Evolutionary conservation across 2,113 vertebrate genomes (phyloP).

Genomic region (Taxidea taxus): DNA sequence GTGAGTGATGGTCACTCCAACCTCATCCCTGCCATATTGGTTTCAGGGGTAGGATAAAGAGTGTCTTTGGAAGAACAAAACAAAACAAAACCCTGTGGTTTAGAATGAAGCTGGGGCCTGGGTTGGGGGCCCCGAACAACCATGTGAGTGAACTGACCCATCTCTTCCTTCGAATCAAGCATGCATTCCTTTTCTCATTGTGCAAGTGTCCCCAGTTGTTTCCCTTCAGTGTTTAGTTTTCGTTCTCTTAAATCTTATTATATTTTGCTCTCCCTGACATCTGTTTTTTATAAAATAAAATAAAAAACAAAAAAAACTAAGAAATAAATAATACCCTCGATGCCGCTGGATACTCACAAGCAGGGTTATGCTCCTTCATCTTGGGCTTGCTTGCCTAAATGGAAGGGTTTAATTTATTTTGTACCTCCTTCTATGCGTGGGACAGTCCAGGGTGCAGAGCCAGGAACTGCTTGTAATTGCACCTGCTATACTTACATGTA

Average conservation of each 20-base stretch:
- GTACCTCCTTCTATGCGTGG: constrained; percentile 65
- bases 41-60: constrained; percentile 74
- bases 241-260: constrained; percentile 67
- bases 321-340: constrained; percentile 69
- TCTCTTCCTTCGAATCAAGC: constrained; percentile 63
- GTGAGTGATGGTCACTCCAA: constrained; percentile 69
- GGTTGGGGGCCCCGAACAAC: constrained; percentile 70
- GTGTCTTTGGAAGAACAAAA: constrained; percentile 62
- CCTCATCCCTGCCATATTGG: constrained; percentile 79
- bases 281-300: constrained; percentile 77
- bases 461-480: constrained; percentile 68
- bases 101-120: constrained; percentile 64
- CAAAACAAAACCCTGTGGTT: constrained; percentile 47
- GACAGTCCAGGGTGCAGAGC: constrained; percentile 68
- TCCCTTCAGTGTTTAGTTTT: constrained; percentile 33
- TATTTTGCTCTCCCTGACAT: constrained; percentile 71
- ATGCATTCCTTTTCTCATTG: constrained; percentile 76
- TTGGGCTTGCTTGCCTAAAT: constrained; percentile 70
- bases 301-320: constrained; percentile 71
- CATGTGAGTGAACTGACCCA: constrained; percentile 64
- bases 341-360: constrained; percentile 72
- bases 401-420: constrained; percentile 79
- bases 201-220: constrained; percentile 61
- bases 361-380: constrained; percentile 72
- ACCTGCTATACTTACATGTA: constrained; percentile 75